phyloP scores from a whole-genome alignment of 2,888 invertebrate species.

The Yponomeuta malinellus region DNA sequence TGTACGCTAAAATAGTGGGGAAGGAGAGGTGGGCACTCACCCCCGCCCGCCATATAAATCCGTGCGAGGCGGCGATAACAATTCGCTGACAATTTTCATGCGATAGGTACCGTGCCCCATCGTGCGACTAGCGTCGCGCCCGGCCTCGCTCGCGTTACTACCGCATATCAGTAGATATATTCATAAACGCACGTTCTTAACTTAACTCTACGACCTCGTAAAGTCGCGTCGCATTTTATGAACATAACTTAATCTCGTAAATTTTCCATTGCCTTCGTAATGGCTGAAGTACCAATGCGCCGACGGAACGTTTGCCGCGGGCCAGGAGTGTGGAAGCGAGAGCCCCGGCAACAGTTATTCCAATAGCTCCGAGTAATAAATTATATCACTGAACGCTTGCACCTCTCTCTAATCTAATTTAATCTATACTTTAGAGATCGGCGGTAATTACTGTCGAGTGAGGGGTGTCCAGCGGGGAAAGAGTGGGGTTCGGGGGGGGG shows the following conservation, averaged over 20 bases:
- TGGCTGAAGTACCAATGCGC: neutral
- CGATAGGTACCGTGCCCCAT: neutral
- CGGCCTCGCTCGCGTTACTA: neutral
- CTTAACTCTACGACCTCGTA: neutral
- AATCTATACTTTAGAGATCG: neutral
- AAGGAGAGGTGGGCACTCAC: neutral
- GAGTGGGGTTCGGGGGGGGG: neutral
- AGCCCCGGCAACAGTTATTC: neutral
- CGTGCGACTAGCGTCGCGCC: neutral
- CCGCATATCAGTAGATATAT: neutral
- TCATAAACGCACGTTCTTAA: neutral
- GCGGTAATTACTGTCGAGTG: neutral
- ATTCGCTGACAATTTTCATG: neutral
- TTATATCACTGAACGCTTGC: neutral
- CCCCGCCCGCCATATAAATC: neutral
- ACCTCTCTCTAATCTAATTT: slow-evolving; percentile 1
- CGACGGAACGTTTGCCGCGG: neutral
- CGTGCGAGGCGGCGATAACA: neutral
- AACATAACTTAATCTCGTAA: slow-evolving; percentile 3
- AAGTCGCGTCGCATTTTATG: slow-evolving; percentile 2
- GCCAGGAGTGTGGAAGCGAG: neutral
- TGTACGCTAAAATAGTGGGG: neutral
- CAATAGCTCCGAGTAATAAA: neutral
- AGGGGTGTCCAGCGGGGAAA: neutral
- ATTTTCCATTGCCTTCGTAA: neutral